These are phyloP conservation scores for Spatula versicolor DNA, from an alignment of 2,797 vertebrate species.

Conservation along the genomic window DNA sequence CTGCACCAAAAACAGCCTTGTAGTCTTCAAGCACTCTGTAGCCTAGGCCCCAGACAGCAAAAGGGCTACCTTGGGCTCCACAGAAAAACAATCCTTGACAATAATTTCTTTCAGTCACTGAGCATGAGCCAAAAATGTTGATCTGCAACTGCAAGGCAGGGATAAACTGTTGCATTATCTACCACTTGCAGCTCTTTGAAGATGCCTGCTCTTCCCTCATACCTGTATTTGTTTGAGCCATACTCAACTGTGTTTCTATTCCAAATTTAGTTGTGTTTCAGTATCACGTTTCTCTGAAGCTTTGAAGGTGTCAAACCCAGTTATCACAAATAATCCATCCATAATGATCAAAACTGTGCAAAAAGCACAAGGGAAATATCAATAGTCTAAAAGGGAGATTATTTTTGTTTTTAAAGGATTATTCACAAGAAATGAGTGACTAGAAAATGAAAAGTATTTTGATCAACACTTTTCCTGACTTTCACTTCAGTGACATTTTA, in stretches of 20 bases:
- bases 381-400: neutral
- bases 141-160: neutral
- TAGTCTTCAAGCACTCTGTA: neutral
- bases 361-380: neutral
- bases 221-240: neutral
- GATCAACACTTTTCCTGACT: slow-evolving; percentile 37
- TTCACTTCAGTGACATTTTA: slow-evolving; percentile 64
- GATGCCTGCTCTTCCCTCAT: neutral
- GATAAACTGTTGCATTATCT: neutral
- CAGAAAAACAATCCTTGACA: neutral
- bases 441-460: slow-evolving; percentile 52
- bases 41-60: neutral
- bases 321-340: neutral
- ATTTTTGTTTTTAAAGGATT: slow-evolving; percentile 47
- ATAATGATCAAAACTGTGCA: neutral
- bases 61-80: fast-evolving
- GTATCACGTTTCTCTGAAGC: neutral
- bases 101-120: neutral
- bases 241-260: neutral
- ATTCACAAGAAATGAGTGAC: slow-evolving; percentile 30
- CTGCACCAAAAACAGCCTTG: neutral
- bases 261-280: neutral
- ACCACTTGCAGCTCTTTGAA: neutral
- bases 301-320: neutral
- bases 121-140: fast-evolving